Base-by-base conservation (phyloP, 1,140 invertebrate genomes). In the Camponotus floridanus region DNA sequence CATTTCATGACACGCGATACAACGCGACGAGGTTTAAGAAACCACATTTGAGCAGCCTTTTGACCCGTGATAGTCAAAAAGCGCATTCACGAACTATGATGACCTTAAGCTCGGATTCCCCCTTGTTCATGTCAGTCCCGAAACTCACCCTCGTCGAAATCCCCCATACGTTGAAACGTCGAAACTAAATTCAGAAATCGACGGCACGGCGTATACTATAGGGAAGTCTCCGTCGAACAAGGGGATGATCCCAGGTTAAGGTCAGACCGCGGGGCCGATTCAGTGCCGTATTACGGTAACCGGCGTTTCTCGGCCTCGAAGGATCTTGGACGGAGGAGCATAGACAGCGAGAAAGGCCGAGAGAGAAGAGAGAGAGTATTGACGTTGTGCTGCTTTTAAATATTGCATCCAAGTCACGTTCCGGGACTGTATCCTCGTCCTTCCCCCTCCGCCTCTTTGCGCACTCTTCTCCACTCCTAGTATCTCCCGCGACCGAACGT, bases 371-470 rank as follows among this genome's bases (percentile, higher is more conserved):
- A 83, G 76, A 85, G 91, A 93, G 92, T 93, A 93, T 93, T 93
- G 92, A 93, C 92, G 92, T 92, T 89, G 91, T 83, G 87, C 81
- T 87, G 88, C 91, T 93, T 93, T 93, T 92, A 93, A 93, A 93
- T 93, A 93, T 93, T 93, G 92, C 89, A 93, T 92, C 92, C 92
- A 91, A 93, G 92, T 93, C 92, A 93, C 92, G 92, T 93, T 93
- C 73, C 87, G 87, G 91, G 90, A 92, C 91, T 91, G 91, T 93
- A 92, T 92, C 91, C 88, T 90, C 91, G 86, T 78, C 85, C 74
- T 64, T 68, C 61, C 7, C n/a, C 26, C 26, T 18, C 5, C 7
- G 13, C 59, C 70, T 33, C 65, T 67, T 61, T 64, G 80, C 64
- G 67, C 71, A 45, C 73, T 76, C 85, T 67, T 26, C 48, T n/a